Base-by-base conservation (phyloP, 1,140 invertebrate species). In the Tetramorium simillimum region DNA sequence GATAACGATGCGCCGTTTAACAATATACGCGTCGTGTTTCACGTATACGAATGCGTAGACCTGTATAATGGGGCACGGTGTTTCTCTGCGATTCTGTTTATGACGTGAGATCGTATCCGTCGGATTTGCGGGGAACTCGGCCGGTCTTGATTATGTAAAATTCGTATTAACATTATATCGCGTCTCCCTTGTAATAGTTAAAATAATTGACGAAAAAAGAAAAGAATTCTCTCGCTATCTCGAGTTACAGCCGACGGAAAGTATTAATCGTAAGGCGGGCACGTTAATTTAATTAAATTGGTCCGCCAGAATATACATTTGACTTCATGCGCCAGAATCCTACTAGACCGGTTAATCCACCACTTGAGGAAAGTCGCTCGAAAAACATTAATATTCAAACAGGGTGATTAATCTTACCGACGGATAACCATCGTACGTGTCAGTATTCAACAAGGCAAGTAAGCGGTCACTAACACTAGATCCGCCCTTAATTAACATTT, bases 371-470 rank as follows among this genome's bases (percentile, higher is more conserved):
- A 84, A 84, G 80, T 84, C 70, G 69, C 69, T 75, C 69, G 80
- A 84, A 84, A 84, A 84, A 73, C 80, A 84, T 84, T 84, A 84
- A 84, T 84, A 84, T 84, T 84, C 80, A 84, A 84, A 73, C 40
- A 70, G 53, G 53, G 69, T 73, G 80, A 84, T 84, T 84, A 84
- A 84, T 84, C 80, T 84, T 84, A 37, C 53, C 43, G 40, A 69
- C 53, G 80, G 80, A 84, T 84, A 84, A 84, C 67, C 80, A 84
- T 84, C 80, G 80, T 84, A 84, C 53, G 43, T 62, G 80, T 84
- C 80, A 84, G 69, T 84, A 84, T 84, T 75, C 80, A 84, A 84
- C 80, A 75, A 84, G 69, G 69, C 80, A 84, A 84, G 80, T 84
- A 84, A 84, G 80, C 69, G 80, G 80, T 84, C 69, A 84, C 80